phyloP scores from a whole-genome alignment of 2,113 vertebrate genomes.

The Tupaia tana region DNA sequence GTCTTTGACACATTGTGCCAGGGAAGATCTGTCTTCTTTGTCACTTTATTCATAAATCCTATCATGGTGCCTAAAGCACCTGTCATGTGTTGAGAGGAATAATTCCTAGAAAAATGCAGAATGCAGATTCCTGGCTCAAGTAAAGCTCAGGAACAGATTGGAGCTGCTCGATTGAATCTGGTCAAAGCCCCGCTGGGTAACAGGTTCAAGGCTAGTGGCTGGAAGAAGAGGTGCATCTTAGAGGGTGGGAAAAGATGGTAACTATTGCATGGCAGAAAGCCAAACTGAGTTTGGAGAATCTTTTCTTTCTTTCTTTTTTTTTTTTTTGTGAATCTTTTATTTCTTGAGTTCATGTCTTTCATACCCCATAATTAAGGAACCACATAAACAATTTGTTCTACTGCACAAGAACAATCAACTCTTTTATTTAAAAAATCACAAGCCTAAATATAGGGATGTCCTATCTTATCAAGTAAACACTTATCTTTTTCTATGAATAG shows the following conservation, averaged over 20 bases:
- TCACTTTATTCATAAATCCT: neutral
- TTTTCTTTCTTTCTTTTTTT: neutral
- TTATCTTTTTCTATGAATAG: neutral
- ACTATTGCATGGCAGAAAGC: neutral
- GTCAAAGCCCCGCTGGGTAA: neutral
- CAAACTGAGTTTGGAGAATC: neutral
- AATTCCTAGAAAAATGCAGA: neutral
- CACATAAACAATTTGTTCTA: neutral
- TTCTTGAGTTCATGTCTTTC: neutral
- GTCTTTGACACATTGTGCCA: neutral
- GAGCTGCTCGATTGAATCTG: neutral
- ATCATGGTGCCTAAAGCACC: neutral
- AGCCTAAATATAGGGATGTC: neutral
- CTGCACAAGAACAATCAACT: neutral
- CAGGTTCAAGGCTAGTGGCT: neutral
- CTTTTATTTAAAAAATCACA: neutral
- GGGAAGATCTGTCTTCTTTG: neutral
- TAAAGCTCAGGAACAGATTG: neutral
- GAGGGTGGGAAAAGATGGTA: neutral
- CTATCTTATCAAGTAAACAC: neutral
- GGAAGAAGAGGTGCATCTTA: neutral
- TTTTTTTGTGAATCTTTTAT: constrained; percentile 32
- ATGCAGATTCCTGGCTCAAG: neutral
- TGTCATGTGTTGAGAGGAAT: neutral
- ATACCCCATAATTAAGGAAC: neutral